Percentiles rank a stretch among this genome's conserved stretches.
These are phyloP conservation scores for Butorides virescens DNA, from an alignment of 2,113 vertebrate species.

Conservation along the genomic window DNA sequence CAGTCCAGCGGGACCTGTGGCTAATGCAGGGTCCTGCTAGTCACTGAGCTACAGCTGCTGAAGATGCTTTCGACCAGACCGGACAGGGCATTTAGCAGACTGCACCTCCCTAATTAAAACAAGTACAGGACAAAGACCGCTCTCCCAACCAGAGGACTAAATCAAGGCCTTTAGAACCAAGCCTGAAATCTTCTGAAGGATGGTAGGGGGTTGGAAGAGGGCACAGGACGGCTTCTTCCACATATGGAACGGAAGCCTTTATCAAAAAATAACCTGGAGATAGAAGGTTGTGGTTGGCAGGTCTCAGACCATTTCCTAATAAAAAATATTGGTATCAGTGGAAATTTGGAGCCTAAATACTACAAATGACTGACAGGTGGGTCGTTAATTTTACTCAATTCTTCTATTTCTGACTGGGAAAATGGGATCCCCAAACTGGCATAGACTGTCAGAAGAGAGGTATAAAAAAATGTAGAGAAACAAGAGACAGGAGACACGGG, in stretches of 20 bases:
- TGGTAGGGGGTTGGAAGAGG: neutral
- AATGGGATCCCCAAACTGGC: neutral
- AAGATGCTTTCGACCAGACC: too few relatives aligned
- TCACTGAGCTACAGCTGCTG: neutral
- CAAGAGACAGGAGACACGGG: rapidly evolving
- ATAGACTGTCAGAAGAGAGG: neutral
- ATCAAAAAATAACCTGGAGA: neutral
- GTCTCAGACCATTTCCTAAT: rapidly evolving
- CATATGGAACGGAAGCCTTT: rapidly evolving
- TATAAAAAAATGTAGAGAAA: neutral
- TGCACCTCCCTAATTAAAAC: neutral
- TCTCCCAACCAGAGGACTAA: neutral
- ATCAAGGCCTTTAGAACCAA: neutral
- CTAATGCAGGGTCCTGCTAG: neutral
- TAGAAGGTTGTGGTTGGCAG: neutral
- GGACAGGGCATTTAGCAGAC: neutral
- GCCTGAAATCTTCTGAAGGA: neutral
- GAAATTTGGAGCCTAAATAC: neutral
- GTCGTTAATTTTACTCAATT: neutral
- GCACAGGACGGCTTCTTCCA: neutral
- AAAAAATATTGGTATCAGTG: neutral
- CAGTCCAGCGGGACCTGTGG: neutral
- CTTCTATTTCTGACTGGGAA: neutral
- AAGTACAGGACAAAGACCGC: neutral
- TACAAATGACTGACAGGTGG: neutral